A percentile compares a stretch with the other conserved stretches of the same genome.
phyloP scores from a whole-genome alignment of 2,888 invertebrate genomes.

The Thecocarcelia acutangulata region DNA sequence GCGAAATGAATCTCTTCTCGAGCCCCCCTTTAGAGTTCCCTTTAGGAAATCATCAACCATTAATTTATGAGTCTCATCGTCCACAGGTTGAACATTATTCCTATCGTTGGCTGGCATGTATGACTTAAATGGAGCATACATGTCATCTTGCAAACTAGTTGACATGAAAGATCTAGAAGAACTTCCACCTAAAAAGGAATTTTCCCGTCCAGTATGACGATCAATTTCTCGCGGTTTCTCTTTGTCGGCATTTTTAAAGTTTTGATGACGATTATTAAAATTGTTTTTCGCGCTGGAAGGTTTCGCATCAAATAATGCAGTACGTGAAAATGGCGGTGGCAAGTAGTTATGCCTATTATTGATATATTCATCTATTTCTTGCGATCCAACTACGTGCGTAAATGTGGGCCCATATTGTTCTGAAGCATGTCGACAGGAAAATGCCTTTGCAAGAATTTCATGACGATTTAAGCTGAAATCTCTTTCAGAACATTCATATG shows the following conservation, averaged over 20 bases:
- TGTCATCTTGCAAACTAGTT: conserved; percentile 42
- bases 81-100: conserved; percentile 67
- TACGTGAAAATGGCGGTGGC: conserved; percentile 48
- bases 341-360: conserved; percentile 69
- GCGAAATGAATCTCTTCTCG: conserved; percentile 1
- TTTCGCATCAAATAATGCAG: conserved; percentile 47
- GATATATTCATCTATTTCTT: conserved; percentile 78
- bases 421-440: conserved; percentile 86
- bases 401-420: conserved; percentile 84
- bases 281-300: not conserved
- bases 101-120: conserved; percentile 13
- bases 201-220: conserved; percentile 23
- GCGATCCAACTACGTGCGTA: conserved; percentile 82
- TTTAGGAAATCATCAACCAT: conserved; percentile 79
- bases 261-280: conserved; percentile 11
- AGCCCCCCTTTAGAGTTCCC: conserved; percentile 69
- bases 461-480: conserved; percentile 85
- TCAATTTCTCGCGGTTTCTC: conserved; percentile 14
- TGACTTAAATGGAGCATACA: conserved; percentile 1
- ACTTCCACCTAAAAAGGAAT: not conserved
- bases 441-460: conserved; percentile 85
- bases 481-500: conserved; percentile 86
- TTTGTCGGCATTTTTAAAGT: not conserved
- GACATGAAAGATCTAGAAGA: conserved; percentile 68
- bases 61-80: conserved; percentile 77